Conservation (phyloP, 2,888 invertebrate genomes). For the Heliconius ismenius region DNA sequence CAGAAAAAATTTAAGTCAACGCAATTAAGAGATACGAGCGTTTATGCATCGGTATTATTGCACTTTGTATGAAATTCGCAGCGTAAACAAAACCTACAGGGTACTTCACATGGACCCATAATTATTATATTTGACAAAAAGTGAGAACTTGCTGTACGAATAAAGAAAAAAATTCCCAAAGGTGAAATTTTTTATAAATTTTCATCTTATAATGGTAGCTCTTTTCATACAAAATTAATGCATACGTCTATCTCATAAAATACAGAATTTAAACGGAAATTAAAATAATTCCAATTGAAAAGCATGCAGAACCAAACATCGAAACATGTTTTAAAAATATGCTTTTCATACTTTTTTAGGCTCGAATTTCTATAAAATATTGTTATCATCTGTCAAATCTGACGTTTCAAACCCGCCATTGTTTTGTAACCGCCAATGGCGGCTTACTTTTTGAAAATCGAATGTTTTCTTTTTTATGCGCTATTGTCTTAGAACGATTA, state of each 20-base stretch:
- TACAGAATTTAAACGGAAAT: not conserved
- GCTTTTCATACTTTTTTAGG: not conserved
- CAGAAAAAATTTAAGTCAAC: too few relatives aligned
- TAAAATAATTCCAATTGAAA: not conserved
- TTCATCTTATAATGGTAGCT: too few relatives aligned
- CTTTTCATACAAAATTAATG: too few relatives aligned
- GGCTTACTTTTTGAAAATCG: slow-evolving; percentile 63
- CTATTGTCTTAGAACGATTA: slow-evolving; percentile 57
- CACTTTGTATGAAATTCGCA: too few relatives aligned
- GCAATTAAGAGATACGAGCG: too few relatives aligned
- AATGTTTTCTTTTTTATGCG: slow-evolving; percentile 65
- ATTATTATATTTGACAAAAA: too few relatives aligned
- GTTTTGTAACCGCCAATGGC: slow-evolving; percentile 63
- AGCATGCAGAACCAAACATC: not conserved
- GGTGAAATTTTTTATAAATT: too few relatives aligned
- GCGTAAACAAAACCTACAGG: too few relatives aligned
- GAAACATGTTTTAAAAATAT: slow-evolving; percentile 10
- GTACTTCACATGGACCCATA: too few relatives aligned
- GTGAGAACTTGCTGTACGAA: too few relatives aligned
- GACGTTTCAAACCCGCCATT: slow-evolving; percentile 69
- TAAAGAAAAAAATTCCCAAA: too few relatives aligned
- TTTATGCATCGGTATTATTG: too few relatives aligned
- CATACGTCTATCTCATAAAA: not conserved
- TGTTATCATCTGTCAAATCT: slow-evolving; percentile 72
- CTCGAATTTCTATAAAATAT: slow-evolving; percentile 20